Evolutionary conservation across 2,888 invertebrate genomes (phyloP).

Genomic region (Brachylomia viminalis): DNA sequence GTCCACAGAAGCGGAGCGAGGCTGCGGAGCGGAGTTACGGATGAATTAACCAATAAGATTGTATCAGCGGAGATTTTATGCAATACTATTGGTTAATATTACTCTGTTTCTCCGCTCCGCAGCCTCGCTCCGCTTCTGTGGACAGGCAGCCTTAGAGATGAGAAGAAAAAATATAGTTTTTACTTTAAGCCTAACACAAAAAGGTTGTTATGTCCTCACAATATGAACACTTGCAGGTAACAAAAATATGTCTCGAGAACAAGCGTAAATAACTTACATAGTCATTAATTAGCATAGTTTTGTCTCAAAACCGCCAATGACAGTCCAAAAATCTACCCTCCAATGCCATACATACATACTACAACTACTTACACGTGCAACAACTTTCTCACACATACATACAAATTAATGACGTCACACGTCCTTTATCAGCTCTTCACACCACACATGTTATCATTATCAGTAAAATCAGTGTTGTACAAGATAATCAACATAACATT

Average conservation of each 20-base stretch:
- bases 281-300: constrained; percentile 26
- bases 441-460: constrained; percentile 40
- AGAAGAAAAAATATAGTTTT: not conserved
- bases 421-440: constrained; percentile 26
- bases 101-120: too few species aligned
- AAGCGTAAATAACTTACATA: not conserved
- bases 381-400: constrained; percentile 27
- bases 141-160: too few species aligned
- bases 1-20: too few species aligned
- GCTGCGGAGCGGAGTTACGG: too few species aligned
- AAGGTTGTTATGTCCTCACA: not conserved
- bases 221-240: not conserved
- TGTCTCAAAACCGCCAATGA: not conserved
- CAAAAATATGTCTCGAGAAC: not conserved
- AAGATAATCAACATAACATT: constrained; percentile 35
- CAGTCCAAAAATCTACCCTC: constrained; percentile 34
- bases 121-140: too few species aligned
- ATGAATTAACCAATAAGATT: too few species aligned
- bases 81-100: too few species aligned
- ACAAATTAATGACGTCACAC: constrained; percentile 48
- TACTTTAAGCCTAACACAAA: not conserved
- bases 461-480: constrained; percentile 46
- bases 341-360: not conserved
- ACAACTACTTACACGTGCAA: not conserved
- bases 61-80: too few species aligned